Base-by-base conservation (phyloP, 30 jellyfish, hydroid and myxozoan genomes). In the Aurelia coerulea region DNA sequence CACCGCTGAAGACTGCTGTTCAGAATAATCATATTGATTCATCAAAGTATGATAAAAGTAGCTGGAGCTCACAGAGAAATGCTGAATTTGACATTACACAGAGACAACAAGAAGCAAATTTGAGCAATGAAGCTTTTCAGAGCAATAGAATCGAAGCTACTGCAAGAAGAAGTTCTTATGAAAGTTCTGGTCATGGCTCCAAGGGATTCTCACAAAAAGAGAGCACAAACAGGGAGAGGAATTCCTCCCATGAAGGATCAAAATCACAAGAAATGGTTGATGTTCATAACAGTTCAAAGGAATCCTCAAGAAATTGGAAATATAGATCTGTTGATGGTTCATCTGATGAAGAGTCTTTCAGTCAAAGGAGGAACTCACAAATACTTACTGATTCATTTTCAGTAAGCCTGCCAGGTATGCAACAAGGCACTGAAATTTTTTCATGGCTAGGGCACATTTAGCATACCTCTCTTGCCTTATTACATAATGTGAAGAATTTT, bases 261-360 rank as follows among this genome's bases (percentile, higher is more conserved):
- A 77, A 46, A 62, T 77, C 87, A 23, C 19, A 8, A 41, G 87
- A 77, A 29, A 67, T 52, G 49, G 6, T 19, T 11, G 41, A 49
- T 19, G 23, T 7, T 46, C 11, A 64, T 1, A 65, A 14, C n/a
- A n/a, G 77, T 75, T 10, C 41, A 17, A 54, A 68, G 37, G 49
- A 81, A 10, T 50, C 78, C 23, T 51, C 68, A 46, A 32, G 15
- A 4, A 83, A 83, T 31, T 83, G 92, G 92, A 83, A 71, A 58
- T 83, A 69, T 41, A 71, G 92, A 64, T 83, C 92, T 34, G 37
- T 56, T 1, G 62, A 58, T 58, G 65, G 49, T 16, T 68, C 82
- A 51, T 70, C 62, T 2, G 92, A 71, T n/a, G 86, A 71, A 10
- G 86, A 83, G 18, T 71, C 82, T 0, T 1, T 67, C 62, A 37